Conservation (phyloP, 2,113 vertebrate species). For the Sardina pilchardus region DNA sequence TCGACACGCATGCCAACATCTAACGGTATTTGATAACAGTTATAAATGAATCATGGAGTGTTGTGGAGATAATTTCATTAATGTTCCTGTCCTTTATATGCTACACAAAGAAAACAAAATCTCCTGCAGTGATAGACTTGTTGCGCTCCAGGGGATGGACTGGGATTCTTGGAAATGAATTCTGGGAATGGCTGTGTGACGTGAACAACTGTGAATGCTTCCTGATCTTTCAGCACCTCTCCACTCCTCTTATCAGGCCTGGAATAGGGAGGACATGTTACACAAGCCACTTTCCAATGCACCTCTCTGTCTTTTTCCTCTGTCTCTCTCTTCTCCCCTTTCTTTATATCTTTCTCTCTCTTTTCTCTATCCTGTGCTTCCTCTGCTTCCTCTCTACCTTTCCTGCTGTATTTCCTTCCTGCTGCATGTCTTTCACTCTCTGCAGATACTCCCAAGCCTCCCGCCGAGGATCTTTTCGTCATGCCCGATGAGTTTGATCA, state of each 20-base stretch:
- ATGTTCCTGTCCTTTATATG: background rate
- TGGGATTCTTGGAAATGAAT: conserved; percentile 3
- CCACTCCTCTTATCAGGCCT: conserved; percentile 49
- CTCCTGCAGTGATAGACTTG: background rate
- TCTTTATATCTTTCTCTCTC: conserved; percentile 4
- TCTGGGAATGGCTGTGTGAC: conserved; percentile 50
- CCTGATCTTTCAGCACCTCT: conserved; percentile 60
- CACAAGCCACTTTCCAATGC: conserved; percentile 51
- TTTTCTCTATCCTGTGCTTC: background rate
- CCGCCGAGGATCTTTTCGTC: conserved; percentile 74
- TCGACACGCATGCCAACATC: background rate
- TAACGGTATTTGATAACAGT: background rate
- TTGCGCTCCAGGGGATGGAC: background rate
- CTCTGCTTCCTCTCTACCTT: conserved; percentile 34
- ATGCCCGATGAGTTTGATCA: conserved; percentile 80
- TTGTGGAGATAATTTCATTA: background rate
- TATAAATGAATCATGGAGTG: conserved; percentile 6
- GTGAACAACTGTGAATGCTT: conserved; percentile 53
- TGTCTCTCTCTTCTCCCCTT: background rate
- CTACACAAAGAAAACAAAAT: background rate
- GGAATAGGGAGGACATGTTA: conserved; percentile 50
- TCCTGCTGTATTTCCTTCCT: conserved; percentile 36
- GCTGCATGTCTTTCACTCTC: conserved; percentile 27
- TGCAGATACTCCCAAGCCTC: conserved; percentile 85
- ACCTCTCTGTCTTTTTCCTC: conserved; percentile 28